Evolutionary conservation across 2,797 vertebrate genomes (phyloP), one percentile per base, ranked within the genome.

Genomic region (Eulemur albifrons): DNA sequence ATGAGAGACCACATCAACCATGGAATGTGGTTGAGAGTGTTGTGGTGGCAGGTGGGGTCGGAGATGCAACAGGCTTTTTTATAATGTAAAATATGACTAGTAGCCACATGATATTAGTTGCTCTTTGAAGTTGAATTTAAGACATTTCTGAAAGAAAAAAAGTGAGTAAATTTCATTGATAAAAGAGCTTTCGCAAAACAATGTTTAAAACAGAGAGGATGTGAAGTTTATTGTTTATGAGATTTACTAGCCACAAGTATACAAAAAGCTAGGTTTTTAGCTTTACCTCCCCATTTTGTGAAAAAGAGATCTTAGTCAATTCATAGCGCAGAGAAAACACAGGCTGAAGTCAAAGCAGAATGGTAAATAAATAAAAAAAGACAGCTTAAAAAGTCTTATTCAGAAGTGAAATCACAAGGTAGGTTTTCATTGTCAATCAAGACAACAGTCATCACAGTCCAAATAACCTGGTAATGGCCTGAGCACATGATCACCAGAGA

Each of bases 401-500:
- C 76, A 54, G 73, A 97, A 93, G 21, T 77, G 92, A 97, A 88
- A 2, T 81, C 52, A 38, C 30, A 97, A 98, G 97, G 80, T 7
- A 85, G 48, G 18, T 4, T 79, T 96, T 95, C 67, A 75, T 89
- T 13, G 0, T 91, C 85, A 96, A 97, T 97, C 72, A 81, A 95
- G 32, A 96, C 86, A 92, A 76, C 32, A 57, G n/a, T 70, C 94
- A 43, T 63, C 52, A 81, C 35, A 88, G 77, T 18, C 92, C 90
- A 88, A 94, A 88, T 50, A 75, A n/a, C 17, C 63, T 70, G 85
- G 67, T 52, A 96, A 95, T 93, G n/a, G 80, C 90, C 77, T 40
- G 81, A 96, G 72, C n/a, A 70, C 50, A 10, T 83, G 95, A 95
- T 96, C 94, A 61, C 75, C 50, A 82, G 59, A 97, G 83, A 97